These are phyloP conservation scores for Smutsia temminckii DNA, from an alignment of 2,797 vertebrate genomes.

Conservation along the genomic window DNA sequence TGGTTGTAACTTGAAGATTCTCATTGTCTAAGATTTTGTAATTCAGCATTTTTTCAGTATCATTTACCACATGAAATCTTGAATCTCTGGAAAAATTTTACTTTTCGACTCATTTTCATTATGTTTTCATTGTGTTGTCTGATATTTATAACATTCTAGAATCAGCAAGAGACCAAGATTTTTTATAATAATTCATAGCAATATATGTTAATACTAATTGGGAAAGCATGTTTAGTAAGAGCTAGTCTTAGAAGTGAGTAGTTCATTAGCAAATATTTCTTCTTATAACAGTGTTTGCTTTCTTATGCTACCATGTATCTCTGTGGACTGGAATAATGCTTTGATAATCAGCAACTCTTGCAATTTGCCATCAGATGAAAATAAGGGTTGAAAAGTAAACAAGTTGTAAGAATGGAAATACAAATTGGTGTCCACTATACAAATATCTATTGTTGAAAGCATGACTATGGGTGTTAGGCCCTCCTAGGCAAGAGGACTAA, in stretches of 20 bases:
- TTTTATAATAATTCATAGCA: neutral
- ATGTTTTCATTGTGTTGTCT: neutral
- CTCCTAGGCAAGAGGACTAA: neutral
- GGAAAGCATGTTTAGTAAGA: neutral
- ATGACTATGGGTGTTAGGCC: neutral
- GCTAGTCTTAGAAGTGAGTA: neutral
- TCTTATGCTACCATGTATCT: neutral
- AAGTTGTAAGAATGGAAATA: neutral
- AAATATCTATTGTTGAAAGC: neutral
- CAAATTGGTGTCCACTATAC: neutral
- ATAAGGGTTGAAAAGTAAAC: neutral
- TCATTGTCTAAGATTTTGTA: neutral
- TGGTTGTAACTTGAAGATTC: neutral
- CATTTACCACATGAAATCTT: neutral
- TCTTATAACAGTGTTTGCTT: neutral
- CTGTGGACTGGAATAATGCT: neutral
- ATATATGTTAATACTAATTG: neutral
- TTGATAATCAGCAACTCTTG: neutral
- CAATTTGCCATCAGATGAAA: neutral
- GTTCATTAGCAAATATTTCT: neutral
- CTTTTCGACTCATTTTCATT: neutral
- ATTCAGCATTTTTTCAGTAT: slow-evolving; percentile 1
- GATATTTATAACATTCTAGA: neutral
- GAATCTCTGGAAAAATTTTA: slow-evolving; percentile 9
- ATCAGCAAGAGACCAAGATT: neutral